Percentiles rank a stretch among this genome's conserved stretches.
phyloP scores from a whole-genome alignment of 2,888 invertebrate species.

The Orchestes rusci region DNA sequence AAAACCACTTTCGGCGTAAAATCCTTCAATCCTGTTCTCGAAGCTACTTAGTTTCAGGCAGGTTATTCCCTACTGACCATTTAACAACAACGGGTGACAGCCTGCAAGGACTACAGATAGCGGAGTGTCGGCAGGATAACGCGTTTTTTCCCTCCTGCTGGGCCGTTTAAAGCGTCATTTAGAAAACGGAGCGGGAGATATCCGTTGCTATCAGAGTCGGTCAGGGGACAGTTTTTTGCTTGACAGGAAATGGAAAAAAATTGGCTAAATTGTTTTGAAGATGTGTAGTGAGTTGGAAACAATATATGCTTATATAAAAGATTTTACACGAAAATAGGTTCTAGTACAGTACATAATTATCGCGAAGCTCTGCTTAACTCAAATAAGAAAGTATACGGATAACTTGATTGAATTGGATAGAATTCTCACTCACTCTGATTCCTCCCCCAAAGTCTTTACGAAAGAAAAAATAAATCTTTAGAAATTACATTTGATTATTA shows the following conservation, averaged over 20 bases:
- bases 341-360: no score
- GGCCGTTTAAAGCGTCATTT: conserved; percentile 13
- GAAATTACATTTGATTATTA: no score
- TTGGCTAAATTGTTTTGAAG: conserved; percentile 19
- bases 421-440: no score
- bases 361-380: no score
- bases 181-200: conserved; percentile 19
- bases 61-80: conserved; percentile 31
- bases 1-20: conserved; percentile 17
- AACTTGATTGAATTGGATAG: no score
- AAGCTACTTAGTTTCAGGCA: conserved; percentile 29
- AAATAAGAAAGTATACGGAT: no score
- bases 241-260: conserved; percentile 20
- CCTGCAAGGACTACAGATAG: conserved; percentile 23
- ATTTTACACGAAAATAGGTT: no score
- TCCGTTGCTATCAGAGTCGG: conserved; percentile 18
- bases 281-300: no score
- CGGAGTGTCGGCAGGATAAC: conserved; percentile 20
- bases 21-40: conserved; percentile 21
- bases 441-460: no score
- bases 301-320: no score
- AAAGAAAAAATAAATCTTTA: no score
- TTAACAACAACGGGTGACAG: conserved; percentile 26
- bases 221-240: conserved; percentile 20
- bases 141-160: conserved; percentile 16